These are phyloP conservation scores for Melieria crassipennis DNA, from an alignment of 2,888 invertebrate species.

Conservation along the genomic window DNA sequence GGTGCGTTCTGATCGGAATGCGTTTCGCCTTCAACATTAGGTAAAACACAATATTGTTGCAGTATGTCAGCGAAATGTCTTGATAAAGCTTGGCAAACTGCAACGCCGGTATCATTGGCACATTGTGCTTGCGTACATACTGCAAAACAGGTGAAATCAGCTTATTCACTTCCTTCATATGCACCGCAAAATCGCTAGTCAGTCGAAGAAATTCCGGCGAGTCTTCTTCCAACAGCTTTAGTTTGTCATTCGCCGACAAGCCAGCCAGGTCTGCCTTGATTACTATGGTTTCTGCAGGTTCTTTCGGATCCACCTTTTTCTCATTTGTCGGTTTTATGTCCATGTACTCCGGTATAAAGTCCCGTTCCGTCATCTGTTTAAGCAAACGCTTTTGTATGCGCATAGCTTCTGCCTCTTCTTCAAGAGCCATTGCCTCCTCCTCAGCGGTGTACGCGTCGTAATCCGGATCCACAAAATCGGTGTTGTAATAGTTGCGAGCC, in stretches of 20 bases:
- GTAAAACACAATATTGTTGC: conserved; percentile 87
- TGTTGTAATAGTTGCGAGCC: conserved; percentile 81
- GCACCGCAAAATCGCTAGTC: conserved; percentile 81
- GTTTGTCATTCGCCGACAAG: conserved; percentile 79
- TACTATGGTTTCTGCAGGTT: conserved; percentile 52
- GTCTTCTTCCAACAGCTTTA: conserved; percentile 82
- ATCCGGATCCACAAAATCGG: conserved; percentile 90
- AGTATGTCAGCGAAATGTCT: conserved; percentile 80
- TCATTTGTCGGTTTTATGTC: conserved; percentile 46
- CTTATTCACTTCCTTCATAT: conserved; percentile 73
- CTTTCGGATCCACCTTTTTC: conserved; percentile 59
- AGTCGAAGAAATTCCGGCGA: conserved; percentile 87
- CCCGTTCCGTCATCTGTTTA: conserved; percentile 81
- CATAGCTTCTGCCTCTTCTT: conserved; percentile 86
- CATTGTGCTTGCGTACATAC: conserved; percentile 71
- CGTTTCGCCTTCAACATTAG: conserved; percentile 83
- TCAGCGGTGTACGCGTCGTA: conserved; percentile 67
- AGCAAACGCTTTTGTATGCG: conserved; percentile 81
- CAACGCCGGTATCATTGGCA: conserved; percentile 75
- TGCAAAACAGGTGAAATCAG: conserved; percentile 75
- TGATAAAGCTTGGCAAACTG: conserved; percentile 78
- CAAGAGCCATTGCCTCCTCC: conserved; percentile 78
- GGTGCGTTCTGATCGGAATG: conserved; percentile 81
- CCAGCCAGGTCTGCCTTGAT: conserved; percentile 81
- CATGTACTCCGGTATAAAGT: conserved; percentile 72